Conservation (phyloP, 2,888 invertebrate genomes). For the Oscheius sp. region DNA sequence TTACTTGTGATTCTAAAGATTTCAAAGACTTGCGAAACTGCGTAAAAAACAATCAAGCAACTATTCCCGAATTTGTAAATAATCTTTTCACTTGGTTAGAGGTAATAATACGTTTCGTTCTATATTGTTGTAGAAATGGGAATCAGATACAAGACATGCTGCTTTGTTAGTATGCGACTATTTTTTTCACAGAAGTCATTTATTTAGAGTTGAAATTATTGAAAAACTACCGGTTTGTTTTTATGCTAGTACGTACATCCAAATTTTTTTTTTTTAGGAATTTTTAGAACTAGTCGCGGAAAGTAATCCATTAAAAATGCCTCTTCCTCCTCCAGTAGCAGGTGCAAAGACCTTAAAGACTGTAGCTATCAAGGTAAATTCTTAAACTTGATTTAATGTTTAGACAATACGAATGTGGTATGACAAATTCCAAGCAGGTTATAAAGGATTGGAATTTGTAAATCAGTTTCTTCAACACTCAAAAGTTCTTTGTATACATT, state of each 20-base stretch:
- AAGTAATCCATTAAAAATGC: slow-evolving; percentile 54
- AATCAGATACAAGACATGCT: slow-evolving; percentile 40
- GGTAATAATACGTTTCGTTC: background rate
- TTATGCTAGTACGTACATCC: background rate
- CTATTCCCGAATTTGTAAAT: background rate
- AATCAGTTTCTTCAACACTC: slow-evolving; percentile 11
- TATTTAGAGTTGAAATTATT: slow-evolving; percentile 52
- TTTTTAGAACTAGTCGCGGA: slow-evolving; percentile 56
- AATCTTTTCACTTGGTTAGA: background rate
- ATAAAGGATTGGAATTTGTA: background rate
- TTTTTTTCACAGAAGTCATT: slow-evolving; percentile 56
- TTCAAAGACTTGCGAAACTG: slow-evolving; percentile 6
- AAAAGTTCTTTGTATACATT: background rate
- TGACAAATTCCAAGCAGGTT: slow-evolving; percentile 25
- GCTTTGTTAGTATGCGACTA: slow-evolving; percentile 53
- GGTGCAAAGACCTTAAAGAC: slow-evolving; percentile 53
- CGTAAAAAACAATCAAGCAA: background rate
- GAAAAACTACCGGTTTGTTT: slow-evolving; percentile 47
- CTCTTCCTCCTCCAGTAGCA: slow-evolving; percentile 54
- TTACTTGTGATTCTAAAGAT: background rate
- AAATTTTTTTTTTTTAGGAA: slow-evolving; percentile 58
- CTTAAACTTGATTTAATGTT: background rate
- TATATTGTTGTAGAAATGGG: slow-evolving; percentile 33
- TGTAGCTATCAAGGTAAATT: slow-evolving; percentile 30
- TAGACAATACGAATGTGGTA: slow-evolving; percentile 20